Evolutionary conservation across 2,113 vertebrate genomes (phyloP).

Genomic region (Carassius carassius): DNA sequence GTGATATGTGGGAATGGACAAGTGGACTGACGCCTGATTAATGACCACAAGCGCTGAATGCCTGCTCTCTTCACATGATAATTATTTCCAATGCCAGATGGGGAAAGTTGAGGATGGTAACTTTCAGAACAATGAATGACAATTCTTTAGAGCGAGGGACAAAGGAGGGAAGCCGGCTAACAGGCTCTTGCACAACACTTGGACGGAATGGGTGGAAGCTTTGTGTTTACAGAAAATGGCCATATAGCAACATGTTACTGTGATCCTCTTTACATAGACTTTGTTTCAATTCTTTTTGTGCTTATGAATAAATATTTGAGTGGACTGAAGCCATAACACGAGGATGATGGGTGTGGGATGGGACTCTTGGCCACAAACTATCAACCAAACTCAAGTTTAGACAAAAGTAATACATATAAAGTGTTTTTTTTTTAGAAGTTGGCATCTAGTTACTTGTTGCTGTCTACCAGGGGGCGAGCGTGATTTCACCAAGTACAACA

Average conservation of each 20-base stretch:
- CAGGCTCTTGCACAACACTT: slow-evolving; percentile 35
- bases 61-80: slow-evolving; percentile 65
- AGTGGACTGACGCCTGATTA: slow-evolving; percentile 64
- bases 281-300: slow-evolving; percentile 34
- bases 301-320: slow-evolving; percentile 49
- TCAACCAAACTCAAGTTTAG: background rate
- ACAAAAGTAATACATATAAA: background rate
- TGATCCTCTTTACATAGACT: slow-evolving; percentile 34
- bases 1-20: slow-evolving; percentile 60
- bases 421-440: background rate
- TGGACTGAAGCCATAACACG: slow-evolving; percentile 23
- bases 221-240: slow-evolving; percentile 37
- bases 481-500: too few species aligned
- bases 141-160: slow-evolving; percentile 56
- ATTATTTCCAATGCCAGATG: slow-evolving; percentile 63
- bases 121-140: slow-evolving; percentile 55
- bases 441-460: background rate
- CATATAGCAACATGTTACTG: slow-evolving; percentile 32
- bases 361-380: background rate
- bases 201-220: slow-evolving; percentile 39
- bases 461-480: too few species aligned
- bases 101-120: slow-evolving; percentile 59
- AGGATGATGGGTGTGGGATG: background rate
- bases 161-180: slow-evolving; percentile 52
- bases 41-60: slow-evolving; percentile 62